phyloP scores from a whole-genome alignment of 2,888 invertebrate genomes.

The Macrosiphum euphorbiae region DNA sequence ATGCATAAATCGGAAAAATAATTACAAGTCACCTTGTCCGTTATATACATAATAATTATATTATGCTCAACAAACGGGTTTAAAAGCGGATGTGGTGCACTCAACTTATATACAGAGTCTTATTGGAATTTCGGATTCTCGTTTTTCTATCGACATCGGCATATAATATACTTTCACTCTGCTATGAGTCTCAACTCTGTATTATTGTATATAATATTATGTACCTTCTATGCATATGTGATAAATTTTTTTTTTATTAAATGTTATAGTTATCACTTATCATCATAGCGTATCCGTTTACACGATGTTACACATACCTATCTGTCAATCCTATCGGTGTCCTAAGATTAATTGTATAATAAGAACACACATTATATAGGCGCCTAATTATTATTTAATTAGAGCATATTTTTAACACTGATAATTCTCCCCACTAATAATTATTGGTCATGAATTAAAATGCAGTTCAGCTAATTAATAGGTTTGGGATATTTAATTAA shows the following conservation, averaged over 20 bases:
- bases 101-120: neutral
- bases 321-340: neutral
- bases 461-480: neutral
- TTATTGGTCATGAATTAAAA: neutral
- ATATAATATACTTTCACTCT: constrained; percentile 42
- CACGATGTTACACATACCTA: neutral
- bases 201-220: neutral
- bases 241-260: neutral
- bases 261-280: neutral
- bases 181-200: neutral
- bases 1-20: neutral
- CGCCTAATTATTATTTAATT: neutral
- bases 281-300: neutral
- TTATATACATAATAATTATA: neutral
- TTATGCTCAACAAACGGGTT: constrained; percentile 24
- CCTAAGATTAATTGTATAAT: neutral
- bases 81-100: constrained; percentile 5
- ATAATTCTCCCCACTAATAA: neutral
- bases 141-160: constrained; percentile 12
- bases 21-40: neutral
- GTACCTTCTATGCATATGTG: neutral
- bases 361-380: neutral
- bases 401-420: neutral
- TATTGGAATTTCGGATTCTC: constrained; percentile 50
- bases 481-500: neutral